phyloP scores from a whole-genome alignment of 2,888 invertebrate species.

The Tenthredo scrophulariae region DNA sequence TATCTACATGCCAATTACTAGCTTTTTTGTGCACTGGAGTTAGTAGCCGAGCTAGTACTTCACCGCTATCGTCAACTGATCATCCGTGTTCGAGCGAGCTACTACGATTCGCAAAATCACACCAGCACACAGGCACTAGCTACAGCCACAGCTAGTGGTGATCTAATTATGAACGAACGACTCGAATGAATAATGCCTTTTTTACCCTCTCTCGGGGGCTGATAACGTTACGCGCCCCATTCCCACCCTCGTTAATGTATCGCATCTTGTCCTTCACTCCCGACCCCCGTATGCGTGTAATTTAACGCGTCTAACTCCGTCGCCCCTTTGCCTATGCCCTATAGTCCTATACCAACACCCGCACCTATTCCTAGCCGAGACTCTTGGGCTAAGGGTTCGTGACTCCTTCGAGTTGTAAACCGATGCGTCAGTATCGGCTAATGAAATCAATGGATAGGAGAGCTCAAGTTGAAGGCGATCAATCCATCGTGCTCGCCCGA shows the following conservation, averaged over 20 bases:
- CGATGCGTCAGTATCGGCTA: constrained; percentile 73
- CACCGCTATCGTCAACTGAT: neutral
- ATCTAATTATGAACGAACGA: constrained; percentile 73
- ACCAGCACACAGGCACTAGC: neutral
- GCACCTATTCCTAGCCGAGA: neutral
- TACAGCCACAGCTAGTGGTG: constrained; percentile 56
- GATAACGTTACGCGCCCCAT: constrained; percentile 70
- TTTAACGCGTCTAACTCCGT: constrained; percentile 60
- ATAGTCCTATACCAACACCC: constrained; percentile 34
- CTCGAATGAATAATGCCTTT: constrained; percentile 75
- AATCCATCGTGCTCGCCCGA: constrained; percentile 61
- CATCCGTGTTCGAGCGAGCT: neutral
- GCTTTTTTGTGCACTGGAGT: neutral
- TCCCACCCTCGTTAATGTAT: constrained; percentile 72
- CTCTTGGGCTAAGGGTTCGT: constrained; percentile 32
- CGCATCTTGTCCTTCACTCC: constrained; percentile 62
- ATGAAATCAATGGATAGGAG: constrained; percentile 77
- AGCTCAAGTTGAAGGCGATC: constrained; percentile 74
- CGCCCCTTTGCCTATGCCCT: constrained; percentile 46
- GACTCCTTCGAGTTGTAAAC: constrained; percentile 60
- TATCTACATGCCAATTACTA: constrained; percentile 32
- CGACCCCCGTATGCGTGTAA: constrained; percentile 57
- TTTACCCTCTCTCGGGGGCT: constrained; percentile 70
- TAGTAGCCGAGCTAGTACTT: neutral
- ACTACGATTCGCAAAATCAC: neutral